Evolutionary conservation across 2,888 invertebrate genomes (phyloP).

Genomic region (Tortricodes alternella): DNA sequence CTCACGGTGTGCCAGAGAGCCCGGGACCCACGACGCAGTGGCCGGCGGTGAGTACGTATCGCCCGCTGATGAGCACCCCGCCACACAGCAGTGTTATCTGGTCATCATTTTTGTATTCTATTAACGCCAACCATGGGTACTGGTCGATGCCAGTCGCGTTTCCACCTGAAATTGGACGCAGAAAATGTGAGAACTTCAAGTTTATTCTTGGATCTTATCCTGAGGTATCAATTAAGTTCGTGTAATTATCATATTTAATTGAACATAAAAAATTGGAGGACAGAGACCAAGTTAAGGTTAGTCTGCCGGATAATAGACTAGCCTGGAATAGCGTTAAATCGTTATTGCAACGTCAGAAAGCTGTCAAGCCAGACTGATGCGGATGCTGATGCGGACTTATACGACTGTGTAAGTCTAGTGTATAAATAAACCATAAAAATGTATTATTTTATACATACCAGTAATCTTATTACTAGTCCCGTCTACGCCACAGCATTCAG

Average conservation of each 20-base stretch:
- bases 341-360: no score
- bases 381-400: not conserved
- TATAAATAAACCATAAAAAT: no score
- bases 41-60: constrained; percentile 80
- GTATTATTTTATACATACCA: constrained; percentile 40
- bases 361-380: no score
- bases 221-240: not conserved
- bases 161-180: constrained; percentile 41
- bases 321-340: no score
- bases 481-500: constrained; percentile 55
- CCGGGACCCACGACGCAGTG: constrained; percentile 76
- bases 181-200: not conserved
- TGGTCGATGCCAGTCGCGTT: constrained; percentile 68
- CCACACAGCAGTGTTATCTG: constrained; percentile 66
- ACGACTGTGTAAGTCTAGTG: not conserved
- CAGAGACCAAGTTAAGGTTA: no score
- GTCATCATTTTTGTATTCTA: constrained; percentile 61
- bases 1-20: constrained; percentile 67
- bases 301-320: no score
- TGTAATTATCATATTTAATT: not conserved
- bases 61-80: constrained; percentile 75
- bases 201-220: no score
- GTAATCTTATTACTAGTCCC: constrained; percentile 45
- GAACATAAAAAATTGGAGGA: no score
- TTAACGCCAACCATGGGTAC: constrained; percentile 79